Base-by-base conservation (phyloP, 2,888 invertebrate genomes). In the Acronicta psi region DNA sequence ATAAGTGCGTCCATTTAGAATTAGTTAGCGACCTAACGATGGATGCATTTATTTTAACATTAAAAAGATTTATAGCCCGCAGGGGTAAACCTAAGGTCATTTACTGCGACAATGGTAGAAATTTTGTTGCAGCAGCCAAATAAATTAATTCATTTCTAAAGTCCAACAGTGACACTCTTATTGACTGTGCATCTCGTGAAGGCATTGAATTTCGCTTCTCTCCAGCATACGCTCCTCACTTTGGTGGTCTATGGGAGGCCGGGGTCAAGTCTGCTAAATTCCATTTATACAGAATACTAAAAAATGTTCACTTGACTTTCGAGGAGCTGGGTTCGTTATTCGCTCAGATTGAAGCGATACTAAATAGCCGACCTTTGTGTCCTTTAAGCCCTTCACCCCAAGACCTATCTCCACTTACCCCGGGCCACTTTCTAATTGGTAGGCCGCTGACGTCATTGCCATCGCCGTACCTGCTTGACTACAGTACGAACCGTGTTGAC, bases 151-250 rank as follows among this genome's bases (percentile, higher is more conserved):
- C 8, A 0, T 43, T 36, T n/a, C 5, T 36, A 5, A 31, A 31
- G 13, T 4, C 16, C 7, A 40, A 40, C 11, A 16, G 9, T 11
- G 23, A 36, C 16, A n/a, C 14, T 7, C 34, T 37, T 31, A n/a
- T 31, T 41, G 52, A 49, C 23, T 62, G 36, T 51, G 57, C 59
- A 20, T 25, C 51, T 40, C 14, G 25, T 9, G 59, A 67, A 57
- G 56, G 57, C 29, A 34, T 67, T 43, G 23, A 54, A 43, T 59
- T 63, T 20, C 34, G 38, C 13, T 67, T 62, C n/a, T 54, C 46
- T 7, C 59, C 67, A n/a, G 56, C 62, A 11, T 66, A 66, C 31
- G 58, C 61, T 17, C 61, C 58, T 20, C 52, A 59, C 34, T 62
- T 66, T 47, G 44, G 42, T n/a, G 38, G 60, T 13, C 3, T 31